Evolutionary conservation across 2,797 vertebrate genomes (phyloP).

Genomic region (Adelosebastes latens): DNA sequence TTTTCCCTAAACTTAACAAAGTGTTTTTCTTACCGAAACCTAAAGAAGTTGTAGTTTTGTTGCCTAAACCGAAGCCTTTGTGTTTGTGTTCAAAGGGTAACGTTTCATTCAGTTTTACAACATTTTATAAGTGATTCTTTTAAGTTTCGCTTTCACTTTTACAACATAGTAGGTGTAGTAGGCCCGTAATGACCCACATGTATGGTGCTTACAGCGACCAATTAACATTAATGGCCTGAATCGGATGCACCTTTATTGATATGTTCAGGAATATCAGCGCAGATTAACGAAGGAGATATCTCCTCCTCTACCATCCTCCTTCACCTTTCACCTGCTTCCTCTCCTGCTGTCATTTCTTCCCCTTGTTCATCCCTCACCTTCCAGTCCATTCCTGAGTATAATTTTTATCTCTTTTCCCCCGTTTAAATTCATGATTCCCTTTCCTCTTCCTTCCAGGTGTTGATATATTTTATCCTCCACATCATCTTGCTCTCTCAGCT

Average conservation of each 20-base stretch:
- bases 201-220: no score
- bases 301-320: neutral
- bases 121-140: no score
- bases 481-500: slow-evolving; percentile 25
- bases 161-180: no score
- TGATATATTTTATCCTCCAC: slow-evolving; percentile 12
- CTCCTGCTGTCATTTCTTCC: slow-evolving; percentile 9
- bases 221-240: no score
- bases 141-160: no score
- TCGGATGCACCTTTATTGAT: neutral
- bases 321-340: neutral
- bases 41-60: no score
- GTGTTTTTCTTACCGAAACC: no score
- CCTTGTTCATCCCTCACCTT: neutral
- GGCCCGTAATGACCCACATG: no score
- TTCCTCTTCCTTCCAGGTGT: slow-evolving; percentile 4
- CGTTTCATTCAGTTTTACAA: no score
- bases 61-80: no score
- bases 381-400: neutral
- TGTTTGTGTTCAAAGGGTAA: no score
- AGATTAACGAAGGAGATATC: neutral
- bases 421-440: neutral
- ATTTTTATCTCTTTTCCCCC: slow-evolving; percentile 5
- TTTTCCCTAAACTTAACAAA: no score
- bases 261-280: neutral